Evolutionary conservation across 2,797 vertebrate species (phyloP).

Genomic region (Xiphorhynchus erythropygius): DNA sequence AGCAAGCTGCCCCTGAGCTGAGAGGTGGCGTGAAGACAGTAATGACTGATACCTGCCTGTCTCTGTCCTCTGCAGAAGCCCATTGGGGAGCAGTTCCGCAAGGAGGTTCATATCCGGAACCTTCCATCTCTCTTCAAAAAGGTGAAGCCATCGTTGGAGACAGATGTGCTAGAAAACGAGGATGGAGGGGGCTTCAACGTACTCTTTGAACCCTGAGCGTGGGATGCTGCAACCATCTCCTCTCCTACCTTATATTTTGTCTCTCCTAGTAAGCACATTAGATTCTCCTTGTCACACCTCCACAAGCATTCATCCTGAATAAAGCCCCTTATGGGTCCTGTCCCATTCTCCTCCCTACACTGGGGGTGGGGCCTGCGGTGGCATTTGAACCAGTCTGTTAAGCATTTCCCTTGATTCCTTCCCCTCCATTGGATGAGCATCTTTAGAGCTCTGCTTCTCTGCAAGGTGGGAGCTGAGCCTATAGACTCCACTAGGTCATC

Average conservation of each 20-base stretch:
- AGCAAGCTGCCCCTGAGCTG: not conserved
- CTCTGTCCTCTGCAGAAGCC: conserved; percentile 85
- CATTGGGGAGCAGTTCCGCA: conserved; percentile 95
- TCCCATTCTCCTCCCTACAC: not conserved
- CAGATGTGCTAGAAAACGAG: conserved; percentile 75
- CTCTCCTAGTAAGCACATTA: conserved; percentile 73
- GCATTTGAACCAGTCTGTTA: conserved; percentile 30
- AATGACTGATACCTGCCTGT: not conserved
- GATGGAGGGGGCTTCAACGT: conserved; percentile 68
- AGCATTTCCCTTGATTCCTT: conserved; percentile 22
- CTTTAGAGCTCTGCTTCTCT: conserved; percentile 42
- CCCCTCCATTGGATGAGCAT: not conserved
- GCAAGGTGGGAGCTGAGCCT: conserved; percentile 49
- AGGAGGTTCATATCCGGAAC: conserved; percentile 98
- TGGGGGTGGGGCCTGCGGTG: not conserved
- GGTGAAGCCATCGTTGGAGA: conserved; percentile 79
- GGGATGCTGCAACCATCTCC: conserved; percentile 53
- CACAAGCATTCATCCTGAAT: conserved; percentile 37
- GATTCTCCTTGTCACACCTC: conserved; percentile 60
- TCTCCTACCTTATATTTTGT: conserved; percentile 64
- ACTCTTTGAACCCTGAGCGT: conserved; percentile 79
- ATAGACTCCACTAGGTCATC: not conserved
- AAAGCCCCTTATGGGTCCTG: conserved; percentile 14
- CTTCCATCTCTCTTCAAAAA: conserved; percentile 96
- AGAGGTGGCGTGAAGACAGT: not conserved